Evolutionary conservation across 1,140 invertebrate species (phyloP), one percentile per base, ranked within the genome.

Genomic region (Anthonomus grandis): DNA sequence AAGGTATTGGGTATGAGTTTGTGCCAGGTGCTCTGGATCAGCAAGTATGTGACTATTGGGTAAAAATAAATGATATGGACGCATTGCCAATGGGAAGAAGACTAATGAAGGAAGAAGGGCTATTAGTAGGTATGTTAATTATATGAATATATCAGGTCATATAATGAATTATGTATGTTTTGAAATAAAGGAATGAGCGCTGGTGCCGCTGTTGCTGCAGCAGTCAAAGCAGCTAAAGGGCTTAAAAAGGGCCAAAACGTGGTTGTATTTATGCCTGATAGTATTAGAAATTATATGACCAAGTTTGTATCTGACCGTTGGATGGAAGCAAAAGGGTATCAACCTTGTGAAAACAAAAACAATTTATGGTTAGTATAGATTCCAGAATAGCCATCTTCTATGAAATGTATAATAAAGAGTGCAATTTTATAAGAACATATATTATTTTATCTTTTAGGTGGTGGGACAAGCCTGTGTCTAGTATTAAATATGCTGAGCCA

Each of bases 221-320:
- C 95, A 1, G 57, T 98, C 0, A 76, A 89, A 73, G 83, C 87
- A 3, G 91, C 91, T 0, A 86, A 85, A 67, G 76, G 83, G 24
- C 72, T 98, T 19, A 86, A 89, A 62, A 81, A 83, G 58, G 89
- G 87, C 2, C 89, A 98, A 75, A 83, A 86, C 24, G 88, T 93
- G 69, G 95, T 99, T 2, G 86, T 98, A 2, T 65, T 99, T 41
- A 72, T 98, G 15, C 93, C 97, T 0, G 97, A 99, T 74, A 90
- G 90, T 42, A 88, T 99, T 57, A 81, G 97, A 53, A 99, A 99
- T 75, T 99, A 99, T 72, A 93, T 99, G 91, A 95, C 93, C 1
- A 99, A 99, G 74, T 97, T 97, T 74, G 84, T 98, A 1, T 89
- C 85, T 41, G 92, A 98, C 75, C 85, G 91, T 58, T 99, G 97